Evolutionary conservation across 30 jellyfish, hydroid and myxozoan species (phyloP).

Genomic region (Catostylus mosaicus): DNA sequence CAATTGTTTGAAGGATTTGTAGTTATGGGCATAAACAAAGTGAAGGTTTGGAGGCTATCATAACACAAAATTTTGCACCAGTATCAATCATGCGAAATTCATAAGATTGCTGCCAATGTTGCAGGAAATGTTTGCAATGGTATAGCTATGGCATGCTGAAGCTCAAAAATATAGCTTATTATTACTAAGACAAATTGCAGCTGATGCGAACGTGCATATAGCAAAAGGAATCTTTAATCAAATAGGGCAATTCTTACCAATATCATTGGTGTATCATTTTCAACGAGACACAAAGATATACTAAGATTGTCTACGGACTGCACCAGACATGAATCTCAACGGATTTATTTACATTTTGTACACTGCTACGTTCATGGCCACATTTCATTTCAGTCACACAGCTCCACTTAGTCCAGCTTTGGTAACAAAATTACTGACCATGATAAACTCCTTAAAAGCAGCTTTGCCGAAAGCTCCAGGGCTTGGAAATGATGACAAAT

Average conservation of each 20-base stretch:
- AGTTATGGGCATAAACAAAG: background rate
- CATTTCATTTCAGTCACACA: background rate
- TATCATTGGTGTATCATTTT: no score
- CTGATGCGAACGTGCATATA: no score
- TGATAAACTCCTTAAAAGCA: conserved; percentile 21
- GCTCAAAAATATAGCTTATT: no score
- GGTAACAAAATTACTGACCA: conserved; percentile 7
- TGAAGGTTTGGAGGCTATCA: background rate
- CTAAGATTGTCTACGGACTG: background rate
- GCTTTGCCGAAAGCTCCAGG: conserved; percentile 22
- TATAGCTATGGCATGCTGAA: no score
- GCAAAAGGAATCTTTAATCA: no score
- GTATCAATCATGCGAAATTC: background rate
- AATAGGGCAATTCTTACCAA: no score
- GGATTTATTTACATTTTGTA: background rate
- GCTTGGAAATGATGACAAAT: background rate
- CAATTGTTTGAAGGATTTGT: background rate
- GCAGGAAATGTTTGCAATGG: no score
- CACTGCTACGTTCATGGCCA: background rate
- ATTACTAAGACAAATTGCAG: no score
- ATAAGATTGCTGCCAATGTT: background rate
- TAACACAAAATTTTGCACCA: background rate
- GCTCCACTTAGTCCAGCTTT: conserved; percentile 32
- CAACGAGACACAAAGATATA: no score
- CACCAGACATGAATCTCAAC: background rate